Conservation (phyloP, 2,113 vertebrate species). For the Ptilonorhynchus violaceus region DNA sequence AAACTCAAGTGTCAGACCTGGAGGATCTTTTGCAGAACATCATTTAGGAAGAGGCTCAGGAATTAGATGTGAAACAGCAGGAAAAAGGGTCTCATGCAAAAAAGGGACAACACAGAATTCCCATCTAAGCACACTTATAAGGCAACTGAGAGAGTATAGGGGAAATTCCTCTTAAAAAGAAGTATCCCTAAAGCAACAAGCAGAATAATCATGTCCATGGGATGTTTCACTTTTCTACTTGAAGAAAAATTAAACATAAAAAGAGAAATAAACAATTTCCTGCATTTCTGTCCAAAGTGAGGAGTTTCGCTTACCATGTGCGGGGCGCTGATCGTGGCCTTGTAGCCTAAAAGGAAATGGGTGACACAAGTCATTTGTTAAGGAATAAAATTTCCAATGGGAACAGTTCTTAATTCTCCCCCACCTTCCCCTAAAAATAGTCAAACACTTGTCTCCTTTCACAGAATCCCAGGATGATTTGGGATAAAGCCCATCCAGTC, state of each 20-base stretch:
- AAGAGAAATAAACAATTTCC: background rate
- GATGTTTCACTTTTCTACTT: background rate
- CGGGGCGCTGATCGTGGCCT: constrained; percentile 90
- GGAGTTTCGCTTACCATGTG: constrained; percentile 83
- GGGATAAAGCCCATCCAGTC: background rate
- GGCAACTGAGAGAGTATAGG: background rate
- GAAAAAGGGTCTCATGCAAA: background rate
- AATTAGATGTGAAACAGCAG: background rate
- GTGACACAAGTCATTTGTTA: background rate
- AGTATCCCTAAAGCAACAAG: background rate
- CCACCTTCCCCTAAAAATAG: background rate
- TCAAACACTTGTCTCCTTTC: background rate
- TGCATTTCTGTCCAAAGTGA: background rate
- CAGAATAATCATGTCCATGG: rapidly evolving
- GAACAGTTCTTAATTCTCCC: background rate
- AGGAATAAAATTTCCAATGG: background rate
- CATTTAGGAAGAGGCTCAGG: background rate
- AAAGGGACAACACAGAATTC: background rate
- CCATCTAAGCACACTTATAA: background rate
- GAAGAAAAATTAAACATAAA: background rate
- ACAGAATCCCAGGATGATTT: background rate
- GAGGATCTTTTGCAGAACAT: background rate
- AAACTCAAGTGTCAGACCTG: background rate
- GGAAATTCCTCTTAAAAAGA: background rate
- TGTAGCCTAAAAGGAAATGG: constrained; percentile 74